Evolutionary conservation across 2,888 invertebrate species (phyloP).

Genomic region (Phengaris arion): DNA sequence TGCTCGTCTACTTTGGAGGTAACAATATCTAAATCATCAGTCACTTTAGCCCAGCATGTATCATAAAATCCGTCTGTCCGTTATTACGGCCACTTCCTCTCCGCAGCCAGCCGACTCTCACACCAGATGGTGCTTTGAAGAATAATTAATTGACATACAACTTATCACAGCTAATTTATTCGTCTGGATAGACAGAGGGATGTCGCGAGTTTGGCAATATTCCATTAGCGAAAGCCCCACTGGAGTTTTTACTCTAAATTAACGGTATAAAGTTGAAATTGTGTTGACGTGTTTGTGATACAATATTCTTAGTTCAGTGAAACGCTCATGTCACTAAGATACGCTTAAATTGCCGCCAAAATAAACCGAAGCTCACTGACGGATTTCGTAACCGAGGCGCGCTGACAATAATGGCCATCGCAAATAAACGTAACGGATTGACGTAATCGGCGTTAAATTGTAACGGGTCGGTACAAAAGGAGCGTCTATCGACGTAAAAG

Average conservation of each 20-base stretch:
- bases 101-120: constrained; percentile 51
- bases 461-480: background rate
- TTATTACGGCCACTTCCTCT: constrained; percentile 60
- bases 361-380: constrained; percentile 65
- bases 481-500: constrained; percentile 9
- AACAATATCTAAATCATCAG: constrained; percentile 11
- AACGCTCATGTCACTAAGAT: constrained; percentile 57
- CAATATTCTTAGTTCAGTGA: constrained; percentile 52
- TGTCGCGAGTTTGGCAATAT: constrained; percentile 71
- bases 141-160: constrained; percentile 79
- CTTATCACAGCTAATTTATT: constrained; percentile 79
- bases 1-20: background rate
- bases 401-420: constrained; percentile 49
- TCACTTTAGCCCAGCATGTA: constrained; percentile 26
- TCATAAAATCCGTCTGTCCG: constrained; percentile 49
- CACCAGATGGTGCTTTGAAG: constrained; percentile 78
- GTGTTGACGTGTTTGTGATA: constrained; percentile 25
- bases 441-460: constrained; percentile 32
- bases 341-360: constrained; percentile 71
- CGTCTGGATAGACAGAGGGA: constrained; percentile 71
- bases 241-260: constrained; percentile 42
- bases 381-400: constrained; percentile 60
- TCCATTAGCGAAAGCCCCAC: constrained; percentile 50
- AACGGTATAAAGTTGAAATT: constrained; percentile 42
- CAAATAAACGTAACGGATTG: constrained; percentile 44